phyloP scores from a whole-genome alignment of 1,140 invertebrate genomes.

The Aricia agestis region DNA sequence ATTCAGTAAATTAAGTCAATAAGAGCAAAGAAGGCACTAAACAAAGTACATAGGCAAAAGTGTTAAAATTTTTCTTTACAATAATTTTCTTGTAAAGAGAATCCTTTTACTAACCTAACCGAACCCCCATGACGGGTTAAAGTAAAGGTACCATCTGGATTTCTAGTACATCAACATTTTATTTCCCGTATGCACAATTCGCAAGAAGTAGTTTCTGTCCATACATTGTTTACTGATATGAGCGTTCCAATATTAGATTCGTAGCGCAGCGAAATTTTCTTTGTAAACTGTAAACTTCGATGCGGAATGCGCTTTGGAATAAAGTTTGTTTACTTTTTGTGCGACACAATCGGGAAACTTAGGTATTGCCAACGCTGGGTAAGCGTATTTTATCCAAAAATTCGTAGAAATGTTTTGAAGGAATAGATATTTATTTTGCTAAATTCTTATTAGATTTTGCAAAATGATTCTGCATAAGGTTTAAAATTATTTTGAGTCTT shows the following conservation, averaged over 20 bases:
- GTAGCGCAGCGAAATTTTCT: conserved; percentile 23
- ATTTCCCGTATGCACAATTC: neutral
- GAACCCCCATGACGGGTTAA: too few relatives aligned
- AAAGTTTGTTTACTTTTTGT: neutral
- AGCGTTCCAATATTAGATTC: conserved; percentile 17
- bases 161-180: neutral
- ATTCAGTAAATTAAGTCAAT: too few relatives aligned
- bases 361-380: neutral
- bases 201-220: neutral
- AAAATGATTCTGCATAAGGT: too few relatives aligned
- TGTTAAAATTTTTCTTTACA: too few relatives aligned
- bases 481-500: too few relatives aligned
- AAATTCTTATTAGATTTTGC: too few relatives aligned
- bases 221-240: conserved; percentile 4
- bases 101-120: too few relatives aligned
- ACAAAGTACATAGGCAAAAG: too few relatives aligned
- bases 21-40: too few relatives aligned
- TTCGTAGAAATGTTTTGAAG: neutral
- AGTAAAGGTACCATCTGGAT: too few relatives aligned
- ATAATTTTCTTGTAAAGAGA: too few relatives aligned
- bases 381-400: neutral
- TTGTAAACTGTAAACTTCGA: conserved; percentile 21
- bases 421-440: too few relatives aligned
- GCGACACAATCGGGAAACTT: neutral
- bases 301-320: neutral